Base-by-base conservation (phyloP, 2,113 vertebrate genomes). In the Phrynocephalus versicolor region DNA sequence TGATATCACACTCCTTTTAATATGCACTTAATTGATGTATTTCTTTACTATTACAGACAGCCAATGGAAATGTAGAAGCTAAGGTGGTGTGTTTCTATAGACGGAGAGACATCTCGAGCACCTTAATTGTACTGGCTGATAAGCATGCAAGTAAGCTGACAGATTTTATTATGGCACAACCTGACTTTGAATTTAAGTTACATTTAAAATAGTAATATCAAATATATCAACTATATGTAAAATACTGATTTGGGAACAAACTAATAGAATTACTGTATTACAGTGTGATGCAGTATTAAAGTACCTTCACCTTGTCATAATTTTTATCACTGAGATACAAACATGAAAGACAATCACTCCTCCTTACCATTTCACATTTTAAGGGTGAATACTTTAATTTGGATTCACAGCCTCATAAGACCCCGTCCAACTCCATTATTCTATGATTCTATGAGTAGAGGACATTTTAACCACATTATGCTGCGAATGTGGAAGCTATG, bases 61-160 rank as follows among this genome's bases (percentile, higher is more conserved):
- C 98, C 92, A 99, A 97, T 94, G 98, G 98, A 85, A 99, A 99
- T 19, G 98, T 99, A 95, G 98, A 99, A 93, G 98, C 98, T 84
- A 99, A 99, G 96, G 98, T 99, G 96, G 98, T 99, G 81, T 99
- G 98, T 93, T 99, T 99, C 96, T 99, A 99, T 96, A 95, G 98
- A 73, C 96, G 98, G 91, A 96, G 98, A 85, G 98, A 99, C 96
- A 99, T 99, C 95, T 98, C 98, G 70, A 97, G 98, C 93, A 97
- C 98, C 1, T 98, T 99, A 90, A 99, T 99, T 91, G 97, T 98
- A 35, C 90, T 99, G 94, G 98, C 98, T 67, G 98, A 99, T 96
- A 99, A 99, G 96, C 98, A 99, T 76, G 98, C 98, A 94, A 97
- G 98, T 99, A 97, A 99, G 98, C 97, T 85, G n/a, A n/a, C n/a